These are phyloP conservation scores for Sepioteuthis lessoniana DNA, from an alignment of 2,888 invertebrate species.

Conservation along the genomic window DNA sequence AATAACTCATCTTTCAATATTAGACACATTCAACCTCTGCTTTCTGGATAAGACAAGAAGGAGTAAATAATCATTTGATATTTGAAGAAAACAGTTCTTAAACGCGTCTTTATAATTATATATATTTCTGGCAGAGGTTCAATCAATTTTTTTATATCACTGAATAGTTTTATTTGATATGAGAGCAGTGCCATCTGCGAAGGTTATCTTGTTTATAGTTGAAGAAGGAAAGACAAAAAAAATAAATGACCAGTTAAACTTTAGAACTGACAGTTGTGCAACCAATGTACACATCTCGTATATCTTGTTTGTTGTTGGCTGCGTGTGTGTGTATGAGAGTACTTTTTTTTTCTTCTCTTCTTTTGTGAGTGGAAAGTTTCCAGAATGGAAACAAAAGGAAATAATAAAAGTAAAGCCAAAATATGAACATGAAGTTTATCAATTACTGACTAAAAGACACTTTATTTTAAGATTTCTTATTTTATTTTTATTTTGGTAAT, in stretches of 20 bases:
- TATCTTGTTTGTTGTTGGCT: no score
- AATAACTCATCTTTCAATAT: background rate
- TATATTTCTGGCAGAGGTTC: background rate
- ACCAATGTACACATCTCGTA: no score
- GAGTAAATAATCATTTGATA: background rate
- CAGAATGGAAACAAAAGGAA: background rate
- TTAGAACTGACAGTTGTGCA: background rate
- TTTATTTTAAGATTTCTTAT: background rate
- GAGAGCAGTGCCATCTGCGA: background rate
- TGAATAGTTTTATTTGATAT: background rate
- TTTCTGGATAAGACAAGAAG: background rate
- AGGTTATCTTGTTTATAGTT: background rate
- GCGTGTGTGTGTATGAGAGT: no score
- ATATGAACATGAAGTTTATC: background rate
- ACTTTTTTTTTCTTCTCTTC: background rate
- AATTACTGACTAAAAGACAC: background rate
- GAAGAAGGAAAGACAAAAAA: background rate
- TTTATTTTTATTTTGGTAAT: background rate
- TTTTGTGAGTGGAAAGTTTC: background rate
- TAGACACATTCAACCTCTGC: background rate
- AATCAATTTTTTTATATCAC: background rate
- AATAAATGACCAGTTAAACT: background rate
- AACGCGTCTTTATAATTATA: slow-evolving; percentile 7
- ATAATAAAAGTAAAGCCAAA: background rate
- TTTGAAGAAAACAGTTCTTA: background rate